Base-by-base conservation (phyloP, 2,113 vertebrate genomes). In the Passer domesticus region DNA sequence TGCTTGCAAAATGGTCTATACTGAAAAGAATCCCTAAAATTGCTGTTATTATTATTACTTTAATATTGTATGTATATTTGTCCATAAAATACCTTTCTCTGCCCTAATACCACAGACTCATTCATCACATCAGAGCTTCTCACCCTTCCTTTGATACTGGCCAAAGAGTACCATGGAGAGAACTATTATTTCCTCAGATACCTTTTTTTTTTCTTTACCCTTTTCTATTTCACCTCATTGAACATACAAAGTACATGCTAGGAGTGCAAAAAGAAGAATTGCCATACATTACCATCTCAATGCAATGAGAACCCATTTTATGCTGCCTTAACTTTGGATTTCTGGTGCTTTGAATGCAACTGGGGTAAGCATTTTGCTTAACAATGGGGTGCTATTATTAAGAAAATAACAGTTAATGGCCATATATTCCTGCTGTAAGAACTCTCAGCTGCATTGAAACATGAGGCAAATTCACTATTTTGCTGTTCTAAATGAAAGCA, bases 371-470 rank as follows among this genome's bases (percentile, higher is more conserved):
- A 69, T 86, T 96, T 85, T 92, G 90, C 74, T 94, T 92, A 96
- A 96, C 95, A 93, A 92, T 79, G 53, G 86, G 83, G 89, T 91
- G 68, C 76, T 64, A 50, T 94, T 94, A 93, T 94, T 95, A 97
- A 94, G 92, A 82, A 97, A 96, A 95, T 92, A 96, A 87, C 83
- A 90, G 90, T 95, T 97, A 97, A 95, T 94, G 83, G 87, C 83
- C 76, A 74, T 77, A 89, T 92, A 91, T 80, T 72, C 90, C 83
- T 89, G 83, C 94, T 97, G 74, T 68, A 49, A 85, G 94, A 93
- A 87, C 92, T 78, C 83, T 66, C 53, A 87, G 79, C 82, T 44
- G 67, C 88, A 63, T 1, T 82, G 87, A 95, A 92, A 95, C 76
- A 76, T 4, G 80, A 95, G 74, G 72, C 55, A 93, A 90, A 96